Percentiles rank a stretch among this genome's conserved stretches.
These are phyloP conservation scores for Galerucella pusilla DNA, from an alignment of 2,888 invertebrate species.

Conservation along the genomic window DNA sequence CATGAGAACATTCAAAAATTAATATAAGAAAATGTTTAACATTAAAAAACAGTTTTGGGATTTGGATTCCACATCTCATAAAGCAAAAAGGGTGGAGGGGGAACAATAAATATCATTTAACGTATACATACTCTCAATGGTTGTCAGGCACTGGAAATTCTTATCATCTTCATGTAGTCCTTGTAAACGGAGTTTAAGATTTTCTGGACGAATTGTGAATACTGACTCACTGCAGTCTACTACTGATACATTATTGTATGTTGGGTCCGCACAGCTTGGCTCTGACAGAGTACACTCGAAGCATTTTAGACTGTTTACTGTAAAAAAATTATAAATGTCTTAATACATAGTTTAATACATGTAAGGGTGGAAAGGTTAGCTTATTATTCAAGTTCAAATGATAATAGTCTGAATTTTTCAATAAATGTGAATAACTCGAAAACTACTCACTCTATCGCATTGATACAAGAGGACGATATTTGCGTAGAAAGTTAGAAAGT, in stretches of 20 bases:
- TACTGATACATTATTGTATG: constrained; percentile 11
- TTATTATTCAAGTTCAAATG: no score
- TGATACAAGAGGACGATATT: no score
- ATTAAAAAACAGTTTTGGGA: no score
- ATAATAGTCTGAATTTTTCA: no score
- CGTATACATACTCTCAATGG: constrained; percentile 33
- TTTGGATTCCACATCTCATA: no score
- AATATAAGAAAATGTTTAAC: no score
- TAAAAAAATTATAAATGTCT: constrained; percentile 17
- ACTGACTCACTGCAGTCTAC: constrained; percentile 25
- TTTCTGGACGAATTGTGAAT: constrained; percentile 28
- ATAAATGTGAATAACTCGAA: no score
- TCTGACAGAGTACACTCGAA: constrained; percentile 41
- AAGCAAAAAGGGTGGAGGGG: no score
- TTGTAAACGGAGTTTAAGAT: background rate
- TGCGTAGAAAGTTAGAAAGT: no score
- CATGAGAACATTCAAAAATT: no score
- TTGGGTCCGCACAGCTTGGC: constrained; percentile 27
- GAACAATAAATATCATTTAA: no score
- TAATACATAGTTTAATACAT: background rate
- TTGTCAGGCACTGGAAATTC: constrained; percentile 30
- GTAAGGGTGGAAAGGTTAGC: background rate
- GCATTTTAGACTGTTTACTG: constrained; percentile 38
- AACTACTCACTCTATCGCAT: no score
- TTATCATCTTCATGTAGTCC: constrained; percentile 14